Evolutionary conservation across 2,888 invertebrate genomes (phyloP), one percentile per base, ranked within the genome.

Genomic region (Venusia cambrica): DNA sequence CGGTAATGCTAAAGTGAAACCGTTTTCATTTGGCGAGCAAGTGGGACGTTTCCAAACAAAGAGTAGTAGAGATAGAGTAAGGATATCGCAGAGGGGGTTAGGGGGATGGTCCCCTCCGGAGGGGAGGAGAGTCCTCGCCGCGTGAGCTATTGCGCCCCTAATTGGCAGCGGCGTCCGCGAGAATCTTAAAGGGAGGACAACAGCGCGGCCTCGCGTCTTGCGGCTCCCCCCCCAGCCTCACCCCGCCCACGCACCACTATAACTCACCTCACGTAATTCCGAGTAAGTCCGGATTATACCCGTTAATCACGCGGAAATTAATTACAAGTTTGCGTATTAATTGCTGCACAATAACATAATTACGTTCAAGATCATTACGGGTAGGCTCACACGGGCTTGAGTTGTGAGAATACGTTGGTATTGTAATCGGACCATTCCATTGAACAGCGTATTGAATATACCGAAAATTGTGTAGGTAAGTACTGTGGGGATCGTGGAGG

Each of bases 121-220:
- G 58, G 53, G 51, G 59, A 63, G 66, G 60, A 57, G 63, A 58
- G 49, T 51, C 53, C 75, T 71, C 71, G 75, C 80, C 80, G 81
- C 77, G 75, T 87, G 88, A 88, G 84, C 79, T 87, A 87, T 87
- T 87, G 87, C 83, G 78, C 73, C 75, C 83, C 83, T 88, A 88
- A 88, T 88, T 87, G 88, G 88, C 79, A 78, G 71, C 77, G 88
- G 87, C 87, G 85, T 84, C 78, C 87, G 85, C 87, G 80, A 85
- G 87, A 88, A 81, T 88, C 88, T 88, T 87, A 79, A 81, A 79
- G 81, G 81, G 81, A 87, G 83, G 81, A 83, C 79, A 78, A 70
- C 67, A 71, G 67, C 83, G 62, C 72, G 68, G 68, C 72, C 76
- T 74, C 83, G 75, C 80, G 65, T 73, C 76, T 79, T 75, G 73